phyloP scores from a whole-genome alignment of 2,888 invertebrate species.

The Diarsia brunnea region DNA sequence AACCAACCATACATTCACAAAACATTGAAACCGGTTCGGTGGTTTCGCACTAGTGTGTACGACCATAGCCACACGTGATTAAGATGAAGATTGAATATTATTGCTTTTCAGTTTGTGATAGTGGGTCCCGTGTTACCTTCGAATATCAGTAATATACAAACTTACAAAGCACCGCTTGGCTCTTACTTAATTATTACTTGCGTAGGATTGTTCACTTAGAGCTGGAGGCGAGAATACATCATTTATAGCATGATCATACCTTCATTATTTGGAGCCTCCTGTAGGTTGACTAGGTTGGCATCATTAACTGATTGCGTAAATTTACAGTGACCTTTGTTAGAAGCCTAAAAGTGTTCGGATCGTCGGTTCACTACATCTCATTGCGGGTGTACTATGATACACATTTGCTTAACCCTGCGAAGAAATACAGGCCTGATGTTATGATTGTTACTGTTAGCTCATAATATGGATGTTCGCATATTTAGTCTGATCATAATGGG shows the following conservation, averaged over 20 bases:
- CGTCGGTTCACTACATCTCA: conserved; percentile 3
- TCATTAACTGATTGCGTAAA: conserved; percentile 37
- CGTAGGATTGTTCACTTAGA: conserved; percentile 49
- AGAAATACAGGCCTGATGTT: not conserved
- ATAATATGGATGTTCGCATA: too few relatives aligned
- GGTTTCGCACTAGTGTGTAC: too few relatives aligned
- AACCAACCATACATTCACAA: not conserved
- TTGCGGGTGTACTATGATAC: not conserved
- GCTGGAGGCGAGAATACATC: conserved; percentile 31
- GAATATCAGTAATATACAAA: conserved; percentile 19
- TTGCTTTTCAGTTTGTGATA: conserved; percentile 19
- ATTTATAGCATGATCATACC: conserved; percentile 31
- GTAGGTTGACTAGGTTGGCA: conserved; percentile 44
- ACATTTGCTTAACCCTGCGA: not conserved
- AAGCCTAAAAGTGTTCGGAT: not conserved
- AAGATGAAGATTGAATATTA: not conserved
- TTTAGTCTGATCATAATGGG: too few relatives aligned
- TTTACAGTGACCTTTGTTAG: conserved; percentile 10
- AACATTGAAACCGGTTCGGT: too few relatives aligned
- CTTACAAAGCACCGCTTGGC: conserved; percentile 6
- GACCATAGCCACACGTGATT: too few relatives aligned
- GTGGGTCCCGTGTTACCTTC: conserved; percentile 50
- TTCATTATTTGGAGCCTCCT: conserved; percentile 28
- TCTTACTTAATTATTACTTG: conserved; percentile 20
- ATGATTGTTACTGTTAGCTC: too few relatives aligned